Evolutionary conservation across 1,140 invertebrate species (phyloP), one percentile per base, ranked within the genome.

Genomic region (Conus ventricosus): DNA sequence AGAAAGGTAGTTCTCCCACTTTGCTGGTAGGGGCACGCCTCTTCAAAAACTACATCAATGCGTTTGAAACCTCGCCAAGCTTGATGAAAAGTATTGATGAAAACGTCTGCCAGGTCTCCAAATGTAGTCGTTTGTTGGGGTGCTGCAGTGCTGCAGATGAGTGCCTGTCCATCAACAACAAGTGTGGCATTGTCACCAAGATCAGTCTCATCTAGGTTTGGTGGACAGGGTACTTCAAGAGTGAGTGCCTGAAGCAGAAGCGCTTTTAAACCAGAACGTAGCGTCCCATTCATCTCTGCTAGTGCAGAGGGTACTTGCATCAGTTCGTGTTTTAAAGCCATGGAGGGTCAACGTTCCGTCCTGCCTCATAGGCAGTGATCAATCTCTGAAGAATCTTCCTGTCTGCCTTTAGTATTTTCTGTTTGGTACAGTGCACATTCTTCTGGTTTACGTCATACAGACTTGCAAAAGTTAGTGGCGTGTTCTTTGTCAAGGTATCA

Each of bases 301-400:
- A 75, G n/a, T n/a, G 71, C 71, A 75, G 71, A 25, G n/a, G 71
- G 71, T n/a, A 25, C 71, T 1, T 3, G 6, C 71, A 75, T 75
- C 71, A 75, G 71, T 75, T 75, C 71, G 60, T 63, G 1, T 63
- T 63, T 63, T 63, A 63, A 20, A 63, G 4, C 60, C 60, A 75
- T 75, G 71, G 71, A 75, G 71, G 20, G 71, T 75, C 71, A 20
- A 75, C 71, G 20, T n/a, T 75, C 20, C 71, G 23, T 75, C 17
- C 71, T 75, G 71, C 71, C n/a, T 75, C 71, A 25, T 75, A 75
- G 71, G 71, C 71, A 25, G 71, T 75, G 71, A 75, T 75, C 71
- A 75, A 63, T 63, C n/a, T 20, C 71, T 75, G 71, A 75, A 75
- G 71, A 75, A 75, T 20, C 71, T 25, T 20, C 71, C 71, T 75